A percentile compares a stretch with the other conserved stretches of the same genome.
Evolutionary conservation across 2,888 invertebrate genomes (phyloP).

Genomic region (Tiliacea citrago): DNA sequence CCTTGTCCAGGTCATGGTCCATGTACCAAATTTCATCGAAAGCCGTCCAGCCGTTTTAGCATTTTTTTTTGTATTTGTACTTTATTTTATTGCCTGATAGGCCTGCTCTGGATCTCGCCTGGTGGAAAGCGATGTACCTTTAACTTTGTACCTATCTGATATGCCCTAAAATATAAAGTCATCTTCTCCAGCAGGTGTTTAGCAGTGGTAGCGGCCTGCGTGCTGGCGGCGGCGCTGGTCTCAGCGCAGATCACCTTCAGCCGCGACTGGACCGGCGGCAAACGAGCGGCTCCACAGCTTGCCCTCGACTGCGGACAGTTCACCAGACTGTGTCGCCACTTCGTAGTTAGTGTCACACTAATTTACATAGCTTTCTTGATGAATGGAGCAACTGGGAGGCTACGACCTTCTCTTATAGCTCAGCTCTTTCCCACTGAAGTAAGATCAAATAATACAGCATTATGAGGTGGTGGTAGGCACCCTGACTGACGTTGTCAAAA

Average conservation of each 20-base stretch:
- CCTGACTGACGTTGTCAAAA: neutral
- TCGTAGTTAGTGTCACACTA: slow-evolving; percentile 76
- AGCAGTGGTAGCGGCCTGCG: slow-evolving; percentile 74
- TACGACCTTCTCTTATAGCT: neutral
- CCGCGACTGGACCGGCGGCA: slow-evolving; percentile 88
- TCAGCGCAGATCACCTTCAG: slow-evolving; percentile 89
- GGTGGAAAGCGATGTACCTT: no score
- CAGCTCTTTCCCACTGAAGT: neutral
- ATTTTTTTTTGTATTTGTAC: no score
- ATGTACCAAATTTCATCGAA: no score
- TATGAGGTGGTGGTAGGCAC: neutral
- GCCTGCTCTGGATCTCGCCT: no score
- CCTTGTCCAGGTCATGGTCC: no score
- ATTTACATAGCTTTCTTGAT: neutral
- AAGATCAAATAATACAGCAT: neutral
- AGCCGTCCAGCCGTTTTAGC: no score
- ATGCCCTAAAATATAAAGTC: neutral
- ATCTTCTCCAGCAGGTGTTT: slow-evolving; percentile 67
- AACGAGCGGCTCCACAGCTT: slow-evolving; percentile 78
- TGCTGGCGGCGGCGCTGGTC: slow-evolving; percentile 79
- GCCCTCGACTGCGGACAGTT: slow-evolving; percentile 85
- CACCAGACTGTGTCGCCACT: slow-evolving; percentile 84
- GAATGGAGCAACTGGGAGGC: neutral
- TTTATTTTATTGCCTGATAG: no score
- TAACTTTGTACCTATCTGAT: neutral